Base-by-base conservation (phyloP, 2,888 invertebrate genomes). In the Cataglyphis cursor region DNA sequence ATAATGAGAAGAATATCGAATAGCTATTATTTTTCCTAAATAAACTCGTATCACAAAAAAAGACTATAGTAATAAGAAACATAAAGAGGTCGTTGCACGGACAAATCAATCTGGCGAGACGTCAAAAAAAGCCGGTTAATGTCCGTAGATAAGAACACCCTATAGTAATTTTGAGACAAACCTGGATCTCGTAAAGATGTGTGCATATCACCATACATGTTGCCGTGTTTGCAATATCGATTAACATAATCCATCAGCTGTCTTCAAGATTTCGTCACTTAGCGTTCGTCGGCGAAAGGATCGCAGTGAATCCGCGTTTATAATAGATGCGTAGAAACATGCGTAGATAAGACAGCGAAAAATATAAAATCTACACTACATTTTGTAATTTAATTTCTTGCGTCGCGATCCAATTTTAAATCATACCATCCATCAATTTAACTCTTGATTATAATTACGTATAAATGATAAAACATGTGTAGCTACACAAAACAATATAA, bases 81-180 rank as follows among this genome's bases (percentile, higher is more conserved):
- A 24, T 18, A 44, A 66, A 3, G 38, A 24, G 81, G 66, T 65
- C 65, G 10, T 75, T 44, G 35, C 24, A 64, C 65, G 28, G 51
- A 61, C 12, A 21, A 66, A 82, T 82, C 65, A 61, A 59, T 82
- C 61, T 38, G 72, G 72, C 48, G 35, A 72, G 18, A 21, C 12
- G 48, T 38, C 72, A 68, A 61, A n/a, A 48, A 68, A 44, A 9
- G 57, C 41, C 18, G n/a, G 41, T 64, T 57, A 64, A 73, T 64
- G 62, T 41, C 54, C 21, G 38, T 48, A 35, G 12, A 48, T 35
- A 48, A 72, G 9, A 21, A 12, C 38, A 74, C 73, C 21, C 24
- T n/a, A 57, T 6, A 28, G 66, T 3, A 41, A 66, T 66, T 76
- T 38, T 75, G 28, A n/a, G n/a, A 57, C 66, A 21, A 66, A 57